These are phyloP conservation scores for Acanthosepion pharaonis DNA, from an alignment of 2,888 invertebrate species.

Conservation along the genomic window DNA sequence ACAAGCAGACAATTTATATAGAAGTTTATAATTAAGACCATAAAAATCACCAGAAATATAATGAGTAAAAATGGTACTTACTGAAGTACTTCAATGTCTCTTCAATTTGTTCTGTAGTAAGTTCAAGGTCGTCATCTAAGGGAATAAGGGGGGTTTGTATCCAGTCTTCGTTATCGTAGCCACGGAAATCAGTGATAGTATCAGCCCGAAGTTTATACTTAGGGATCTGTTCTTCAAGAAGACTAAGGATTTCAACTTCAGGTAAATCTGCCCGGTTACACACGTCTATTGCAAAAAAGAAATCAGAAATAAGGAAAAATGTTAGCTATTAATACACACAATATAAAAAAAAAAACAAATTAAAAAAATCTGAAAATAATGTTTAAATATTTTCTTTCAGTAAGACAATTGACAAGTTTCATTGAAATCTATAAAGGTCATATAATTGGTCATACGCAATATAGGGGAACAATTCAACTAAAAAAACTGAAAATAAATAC, in stretches of 20 bases:
- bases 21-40: no score
- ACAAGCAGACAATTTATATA: no score
- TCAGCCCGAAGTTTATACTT: slow-evolving; percentile 94
- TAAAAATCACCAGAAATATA: not conserved
- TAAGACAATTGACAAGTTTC: no score
- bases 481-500: no score
- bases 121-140: slow-evolving; percentile 77
- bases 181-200: slow-evolving; percentile 88
- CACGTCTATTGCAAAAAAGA: slow-evolving; percentile 82
- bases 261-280: slow-evolving; percentile 93
- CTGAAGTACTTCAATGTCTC: slow-evolving; percentile 97
- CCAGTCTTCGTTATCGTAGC: slow-evolving; percentile 85
- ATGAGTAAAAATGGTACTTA: slow-evolving; percentile 78
- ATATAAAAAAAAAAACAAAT: no score
- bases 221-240: slow-evolving; percentile 95
- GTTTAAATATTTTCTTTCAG: no score
- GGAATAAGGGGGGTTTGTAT: slow-evolving; percentile 90
- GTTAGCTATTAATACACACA: no score
- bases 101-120: slow-evolving; percentile 94
- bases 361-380: no score
- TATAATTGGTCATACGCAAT: no score
- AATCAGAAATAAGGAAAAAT: not conserved
- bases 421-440: no score
- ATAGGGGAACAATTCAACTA: no score
- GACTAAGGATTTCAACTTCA: slow-evolving; percentile 95